These are phyloP conservation scores for Anolis carolinensis DNA, from an alignment of 2,113 vertebrate genomes.

Conservation along the genomic window DNA sequence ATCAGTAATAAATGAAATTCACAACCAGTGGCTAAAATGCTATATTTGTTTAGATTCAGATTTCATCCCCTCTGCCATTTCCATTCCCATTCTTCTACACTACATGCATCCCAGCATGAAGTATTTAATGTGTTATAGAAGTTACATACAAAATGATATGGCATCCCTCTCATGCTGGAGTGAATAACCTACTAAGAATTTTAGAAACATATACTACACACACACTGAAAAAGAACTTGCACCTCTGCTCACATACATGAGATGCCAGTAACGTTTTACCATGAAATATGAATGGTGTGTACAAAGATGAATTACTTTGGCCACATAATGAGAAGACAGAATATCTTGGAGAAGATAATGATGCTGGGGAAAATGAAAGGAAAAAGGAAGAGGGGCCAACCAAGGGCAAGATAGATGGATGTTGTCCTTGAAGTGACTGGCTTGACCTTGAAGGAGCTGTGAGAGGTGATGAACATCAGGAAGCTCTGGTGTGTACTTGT, in stretches of 20 bases:
- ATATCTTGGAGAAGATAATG: no score
- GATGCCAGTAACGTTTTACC: neutral
- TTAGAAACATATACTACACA: no score
- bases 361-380: no score
- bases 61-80: neutral
- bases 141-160: neutral
- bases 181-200: neutral
- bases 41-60: slow-evolving; percentile 19
- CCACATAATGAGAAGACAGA: no score
- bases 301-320: no score
- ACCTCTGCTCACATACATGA: neutral
- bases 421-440: no score
- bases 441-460: no score
- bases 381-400: no score
- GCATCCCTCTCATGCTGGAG: no score
- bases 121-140: neutral
- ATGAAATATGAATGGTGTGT: neutral
- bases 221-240: neutral
- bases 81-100: neutral
- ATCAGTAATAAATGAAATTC: neutral
- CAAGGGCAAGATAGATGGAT: no score
- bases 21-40: neutral
- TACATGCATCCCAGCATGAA: neutral
- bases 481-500: no score
- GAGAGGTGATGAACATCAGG: no score